phyloP scores from a whole-genome alignment of 2,797 vertebrate genomes.

The Pantherophis vulpinus region DNA sequence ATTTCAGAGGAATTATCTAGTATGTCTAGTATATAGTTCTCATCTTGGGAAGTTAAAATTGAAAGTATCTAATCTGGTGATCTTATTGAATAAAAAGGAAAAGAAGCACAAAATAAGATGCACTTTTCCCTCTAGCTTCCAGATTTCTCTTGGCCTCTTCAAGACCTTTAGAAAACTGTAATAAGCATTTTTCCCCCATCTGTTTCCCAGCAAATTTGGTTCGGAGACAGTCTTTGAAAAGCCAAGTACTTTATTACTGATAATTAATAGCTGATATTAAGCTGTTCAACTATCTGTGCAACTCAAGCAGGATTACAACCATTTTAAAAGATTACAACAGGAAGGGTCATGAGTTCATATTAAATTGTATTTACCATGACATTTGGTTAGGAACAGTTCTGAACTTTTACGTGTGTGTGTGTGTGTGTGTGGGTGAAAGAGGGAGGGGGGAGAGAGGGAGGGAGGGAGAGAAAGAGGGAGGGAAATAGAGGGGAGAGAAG shows the following conservation, averaged over 20 bases:
- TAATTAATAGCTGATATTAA: not conserved
- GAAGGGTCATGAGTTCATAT: not conserved
- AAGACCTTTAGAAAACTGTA: not conserved
- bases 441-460: too few relatives aligned
- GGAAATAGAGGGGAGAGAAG: too few relatives aligned
- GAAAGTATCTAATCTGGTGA: not conserved
- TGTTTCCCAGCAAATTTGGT: not conserved
- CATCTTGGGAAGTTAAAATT: not conserved
- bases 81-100: not conserved
- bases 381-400: not conserved
- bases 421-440: too few relatives aligned
- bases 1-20: not conserved
- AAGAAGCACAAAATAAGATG: not conserved
- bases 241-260: not conserved
- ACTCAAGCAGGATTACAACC: not conserved
- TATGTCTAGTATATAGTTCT: not conserved
- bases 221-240: not conserved
- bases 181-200: not conserved
- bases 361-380: not conserved
- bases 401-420: not conserved
- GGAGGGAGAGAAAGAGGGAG: too few relatives aligned
- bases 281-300: not conserved
- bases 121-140: not conserved
- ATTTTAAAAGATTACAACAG: slow-evolving; percentile 1
- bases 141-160: not conserved